Percentiles rank a stretch among this genome's conserved stretches.
Conservation (phyloP, 2,113 vertebrate species). For the Alces alces region DNA sequence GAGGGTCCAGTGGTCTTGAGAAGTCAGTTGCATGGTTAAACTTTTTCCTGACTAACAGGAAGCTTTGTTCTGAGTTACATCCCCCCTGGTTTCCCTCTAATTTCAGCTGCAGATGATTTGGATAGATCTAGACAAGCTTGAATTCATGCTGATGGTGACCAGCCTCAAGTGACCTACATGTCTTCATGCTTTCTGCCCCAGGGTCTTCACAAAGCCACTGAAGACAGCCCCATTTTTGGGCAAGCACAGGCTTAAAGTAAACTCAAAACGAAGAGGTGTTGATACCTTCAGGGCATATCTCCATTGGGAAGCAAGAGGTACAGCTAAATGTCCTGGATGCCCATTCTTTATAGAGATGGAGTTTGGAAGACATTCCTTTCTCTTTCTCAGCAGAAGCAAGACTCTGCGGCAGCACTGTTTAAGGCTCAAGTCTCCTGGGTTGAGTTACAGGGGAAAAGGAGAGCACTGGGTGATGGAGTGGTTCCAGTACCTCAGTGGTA, state of each 20-base stretch:
- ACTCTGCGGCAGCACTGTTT: not conserved
- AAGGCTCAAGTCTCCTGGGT: not conserved
- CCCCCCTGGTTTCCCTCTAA: not conserved
- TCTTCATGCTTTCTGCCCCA: not conserved
- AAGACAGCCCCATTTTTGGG: not conserved
- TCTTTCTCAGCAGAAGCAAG: not conserved
- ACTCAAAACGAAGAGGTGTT: not conserved
- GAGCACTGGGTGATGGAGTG: not conserved
- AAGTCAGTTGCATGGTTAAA: not conserved
- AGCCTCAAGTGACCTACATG: not conserved
- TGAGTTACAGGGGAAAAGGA: not conserved
- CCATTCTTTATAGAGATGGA: not conserved
- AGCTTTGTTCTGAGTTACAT: not conserved
- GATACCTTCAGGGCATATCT: not conserved
- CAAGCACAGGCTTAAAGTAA: not conserved
- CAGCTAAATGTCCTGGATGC: not conserved
- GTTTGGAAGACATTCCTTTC: not conserved
- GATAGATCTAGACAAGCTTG: not conserved
- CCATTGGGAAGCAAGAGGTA: not conserved
- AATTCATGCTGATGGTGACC: not conserved
- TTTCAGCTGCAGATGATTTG: not conserved
- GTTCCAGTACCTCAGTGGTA: accelerated
- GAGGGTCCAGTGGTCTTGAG: not conserved
- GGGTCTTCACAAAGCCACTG: not conserved
- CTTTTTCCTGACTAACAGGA: not conserved